Base-by-base conservation (phyloP, 2,113 vertebrate genomes). In the Ia io region DNA sequence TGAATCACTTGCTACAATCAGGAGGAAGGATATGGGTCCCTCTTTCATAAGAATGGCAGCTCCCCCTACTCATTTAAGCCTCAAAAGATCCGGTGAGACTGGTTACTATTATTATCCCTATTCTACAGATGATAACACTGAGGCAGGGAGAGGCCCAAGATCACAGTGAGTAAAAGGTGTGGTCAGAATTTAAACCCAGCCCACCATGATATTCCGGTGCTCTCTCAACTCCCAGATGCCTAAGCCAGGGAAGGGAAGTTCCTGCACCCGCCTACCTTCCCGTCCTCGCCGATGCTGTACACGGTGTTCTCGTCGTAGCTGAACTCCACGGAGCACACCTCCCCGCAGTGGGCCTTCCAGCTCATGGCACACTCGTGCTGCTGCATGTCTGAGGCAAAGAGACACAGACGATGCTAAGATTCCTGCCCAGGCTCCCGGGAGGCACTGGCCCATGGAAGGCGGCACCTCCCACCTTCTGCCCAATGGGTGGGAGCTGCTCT, bases 241-340 rank as follows among this genome's bases (percentile, higher is more conserved):
- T n/a, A 8, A 5, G 23, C 53, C 65, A 35, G 53, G 47, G 56
- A 18, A 37, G 80, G 35, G 56, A 71, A 35, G 44, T 2, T 30
- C 42, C 18, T 0, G 0, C 5, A 0, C 28, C 30, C 1, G 1
- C 97, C 83, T 84, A 99, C 99, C 99, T 99, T 99, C 61, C 99
- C 99, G 0, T 99, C 99, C 96, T 99, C 99, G 12, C 99, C 99
- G 5, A 99, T 99, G 97, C 99, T 99, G 98, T 99, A 99, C 93
- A 99, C 99, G 0, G 99, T 98, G 94, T 99, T 99, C 97, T 99
- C 99, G 4, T 99, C 99, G 0, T 98, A 99, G 98, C 99, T 99
- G 99, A 99, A 99, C 97, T 99, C 99, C 69, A 99, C 99, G 0
- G 99, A 99, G 98, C 99, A 99, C 63, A 99, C 99, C 74, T 99